These are phyloP conservation scores for Cyprichromis sp. DNA, from an alignment of 2,113 vertebrate genomes.

Conservation along the genomic window DNA sequence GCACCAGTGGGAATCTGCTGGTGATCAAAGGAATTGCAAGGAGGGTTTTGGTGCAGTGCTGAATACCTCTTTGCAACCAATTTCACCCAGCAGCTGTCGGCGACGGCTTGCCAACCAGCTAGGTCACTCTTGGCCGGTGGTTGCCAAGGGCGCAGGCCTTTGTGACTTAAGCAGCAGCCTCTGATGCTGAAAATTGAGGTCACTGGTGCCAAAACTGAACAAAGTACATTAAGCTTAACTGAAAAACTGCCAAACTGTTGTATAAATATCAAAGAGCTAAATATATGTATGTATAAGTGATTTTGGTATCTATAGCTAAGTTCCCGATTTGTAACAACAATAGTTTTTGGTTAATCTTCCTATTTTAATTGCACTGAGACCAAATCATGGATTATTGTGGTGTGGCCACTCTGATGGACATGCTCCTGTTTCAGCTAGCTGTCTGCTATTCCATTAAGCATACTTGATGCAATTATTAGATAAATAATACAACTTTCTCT, in stretches of 20 bases:
- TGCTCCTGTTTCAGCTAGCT: background rate
- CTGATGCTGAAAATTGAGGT: fast-evolving
- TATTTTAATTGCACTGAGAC: background rate
- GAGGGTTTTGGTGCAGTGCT: background rate
- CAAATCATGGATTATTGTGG: background rate
- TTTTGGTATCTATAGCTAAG: background rate
- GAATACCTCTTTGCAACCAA: background rate
- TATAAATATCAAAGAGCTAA: background rate
- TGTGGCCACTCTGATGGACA: background rate
- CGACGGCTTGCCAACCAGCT: background rate
- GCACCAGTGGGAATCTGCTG: background rate
- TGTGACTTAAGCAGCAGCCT: background rate
- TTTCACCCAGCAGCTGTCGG: background rate
- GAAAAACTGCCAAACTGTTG: background rate
- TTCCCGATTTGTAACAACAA: background rate
- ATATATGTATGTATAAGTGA: background rate
- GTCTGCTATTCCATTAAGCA: background rate
- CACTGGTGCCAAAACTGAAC: background rate
- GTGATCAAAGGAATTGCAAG: background rate
- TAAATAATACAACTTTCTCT: background rate
- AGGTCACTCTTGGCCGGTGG: fast-evolving
- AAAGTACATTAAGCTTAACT: background rate
- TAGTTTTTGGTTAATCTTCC: background rate
- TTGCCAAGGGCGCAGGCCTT: fast-evolving
- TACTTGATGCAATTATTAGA: background rate